These are phyloP conservation scores for Uria lomvia DNA, from an alignment of 2,113 vertebrate species.

Conservation along the genomic window DNA sequence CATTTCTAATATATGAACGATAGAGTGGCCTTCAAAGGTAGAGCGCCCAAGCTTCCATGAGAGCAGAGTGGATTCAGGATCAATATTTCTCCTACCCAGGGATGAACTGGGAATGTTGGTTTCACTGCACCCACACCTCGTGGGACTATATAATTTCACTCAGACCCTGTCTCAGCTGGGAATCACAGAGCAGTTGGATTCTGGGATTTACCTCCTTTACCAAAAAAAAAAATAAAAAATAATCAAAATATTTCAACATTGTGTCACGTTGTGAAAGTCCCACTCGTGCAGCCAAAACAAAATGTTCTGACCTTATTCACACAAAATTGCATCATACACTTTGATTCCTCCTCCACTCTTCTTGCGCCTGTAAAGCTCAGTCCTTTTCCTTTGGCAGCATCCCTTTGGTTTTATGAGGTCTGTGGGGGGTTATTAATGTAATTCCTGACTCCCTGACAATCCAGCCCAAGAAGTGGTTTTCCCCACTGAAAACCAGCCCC, in stretches of 20 bases:
- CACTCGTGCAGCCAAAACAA: slow-evolving; percentile 23
- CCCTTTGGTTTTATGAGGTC: slow-evolving; percentile 30
- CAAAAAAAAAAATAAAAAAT: neutral
- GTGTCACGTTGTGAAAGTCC: neutral
- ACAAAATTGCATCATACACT: slow-evolving; percentile 9
- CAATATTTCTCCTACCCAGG: neutral
- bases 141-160: rapidly evolving
- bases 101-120: neutral
- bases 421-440: neutral
- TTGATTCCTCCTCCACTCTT: neutral
- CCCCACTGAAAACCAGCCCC: neutral
- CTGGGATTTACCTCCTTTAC: neutral
- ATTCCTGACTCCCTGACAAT: neutral
- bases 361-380: neutral
- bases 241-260: slow-evolving; percentile 9
- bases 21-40: neutral
- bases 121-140: neutral
- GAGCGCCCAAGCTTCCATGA: neutral
- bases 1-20: rapidly evolving
- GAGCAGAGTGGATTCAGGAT: neutral
- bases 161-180: neutral
- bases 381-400: slow-evolving; percentile 28
- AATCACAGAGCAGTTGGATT: neutral
- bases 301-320: slow-evolving; percentile 57
- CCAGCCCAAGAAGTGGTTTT: neutral